Conservation (phyloP, 2,888 invertebrate species). For the Sisyra terminalis region DNA sequence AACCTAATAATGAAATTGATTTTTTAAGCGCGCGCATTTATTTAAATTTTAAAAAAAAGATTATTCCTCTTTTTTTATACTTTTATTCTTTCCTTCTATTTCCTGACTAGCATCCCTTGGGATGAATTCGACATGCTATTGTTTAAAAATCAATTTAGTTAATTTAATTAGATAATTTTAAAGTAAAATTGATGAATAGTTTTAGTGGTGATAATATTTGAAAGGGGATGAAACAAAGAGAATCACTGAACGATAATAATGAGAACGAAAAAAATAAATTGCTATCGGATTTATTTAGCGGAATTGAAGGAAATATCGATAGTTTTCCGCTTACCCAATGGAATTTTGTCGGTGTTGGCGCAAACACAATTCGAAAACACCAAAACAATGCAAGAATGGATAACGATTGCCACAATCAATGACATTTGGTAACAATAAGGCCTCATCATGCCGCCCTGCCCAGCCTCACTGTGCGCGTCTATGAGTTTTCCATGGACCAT, state of each 20-base stretch:
- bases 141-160: too few relatives aligned
- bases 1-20: too few relatives aligned
- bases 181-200: too few relatives aligned
- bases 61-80: not conserved
- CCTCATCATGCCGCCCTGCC: slow-evolving; percentile 1
- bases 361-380: not conserved
- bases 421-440: not conserved
- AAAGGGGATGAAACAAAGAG: too few relatives aligned
- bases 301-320: not conserved
- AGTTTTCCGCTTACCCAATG: slow-evolving; percentile 20
- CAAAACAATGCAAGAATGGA: slow-evolving; percentile 3
- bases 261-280: not conserved
- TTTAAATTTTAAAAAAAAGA: not conserved
- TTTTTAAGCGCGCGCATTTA: too few relatives aligned
- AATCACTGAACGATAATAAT: not conserved
- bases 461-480: slow-evolving; percentile 1
- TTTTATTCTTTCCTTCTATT: not conserved
- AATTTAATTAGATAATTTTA: too few relatives aligned
- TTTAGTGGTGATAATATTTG: too few relatives aligned
- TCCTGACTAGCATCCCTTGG: not conserved
- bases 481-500: too few relatives aligned
- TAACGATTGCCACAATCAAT: not conserved
- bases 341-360: slow-evolving; percentile 21
- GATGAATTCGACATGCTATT: not conserved
- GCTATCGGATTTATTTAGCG: not conserved